Conservation (phyloP, 2,797 vertebrate species). For the Alectoris magna region DNA sequence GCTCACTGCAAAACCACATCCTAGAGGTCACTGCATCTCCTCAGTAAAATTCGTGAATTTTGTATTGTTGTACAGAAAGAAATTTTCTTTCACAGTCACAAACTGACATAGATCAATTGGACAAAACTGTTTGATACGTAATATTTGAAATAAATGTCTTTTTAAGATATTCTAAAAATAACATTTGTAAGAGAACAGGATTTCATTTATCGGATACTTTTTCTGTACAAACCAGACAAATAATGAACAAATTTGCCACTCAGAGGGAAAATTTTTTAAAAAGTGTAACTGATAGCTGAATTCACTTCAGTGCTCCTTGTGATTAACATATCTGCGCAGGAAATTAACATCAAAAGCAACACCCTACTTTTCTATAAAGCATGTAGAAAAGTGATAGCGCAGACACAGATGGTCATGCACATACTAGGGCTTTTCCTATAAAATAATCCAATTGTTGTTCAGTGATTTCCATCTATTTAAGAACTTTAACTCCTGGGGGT, state of each 20-base stretch:
- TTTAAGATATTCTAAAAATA: slow-evolving; percentile 48
- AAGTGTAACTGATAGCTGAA: background rate
- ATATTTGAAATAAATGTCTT: background rate
- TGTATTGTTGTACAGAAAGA: slow-evolving; percentile 46
- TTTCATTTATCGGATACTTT: background rate
- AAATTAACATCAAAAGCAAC: background rate
- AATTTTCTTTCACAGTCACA: slow-evolving; percentile 32
- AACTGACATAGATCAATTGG: slow-evolving; percentile 37
- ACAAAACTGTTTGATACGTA: slow-evolving; percentile 24
- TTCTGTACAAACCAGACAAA: slow-evolving; percentile 25
- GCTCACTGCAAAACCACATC: slow-evolving; percentile 71
- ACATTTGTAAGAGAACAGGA: slow-evolving; percentile 20
- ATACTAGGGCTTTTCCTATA: background rate
- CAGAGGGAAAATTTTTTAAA: background rate
- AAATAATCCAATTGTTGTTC: background rate
- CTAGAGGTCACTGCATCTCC: slow-evolving; percentile 2
- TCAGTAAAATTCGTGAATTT: slow-evolving; percentile 22
- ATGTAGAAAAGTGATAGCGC: background rate
- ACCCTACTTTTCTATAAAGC: background rate
- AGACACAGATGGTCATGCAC: background rate
- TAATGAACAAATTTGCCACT: background rate
- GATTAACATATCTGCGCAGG: background rate
- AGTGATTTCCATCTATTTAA: background rate
- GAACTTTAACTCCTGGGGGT: background rate
- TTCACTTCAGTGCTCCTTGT: slow-evolving; percentile 2